These are phyloP conservation scores for Drosophila watanabei DNA, from an alignment of 1,140 invertebrate genomes.

Conservation along the genomic window DNA sequence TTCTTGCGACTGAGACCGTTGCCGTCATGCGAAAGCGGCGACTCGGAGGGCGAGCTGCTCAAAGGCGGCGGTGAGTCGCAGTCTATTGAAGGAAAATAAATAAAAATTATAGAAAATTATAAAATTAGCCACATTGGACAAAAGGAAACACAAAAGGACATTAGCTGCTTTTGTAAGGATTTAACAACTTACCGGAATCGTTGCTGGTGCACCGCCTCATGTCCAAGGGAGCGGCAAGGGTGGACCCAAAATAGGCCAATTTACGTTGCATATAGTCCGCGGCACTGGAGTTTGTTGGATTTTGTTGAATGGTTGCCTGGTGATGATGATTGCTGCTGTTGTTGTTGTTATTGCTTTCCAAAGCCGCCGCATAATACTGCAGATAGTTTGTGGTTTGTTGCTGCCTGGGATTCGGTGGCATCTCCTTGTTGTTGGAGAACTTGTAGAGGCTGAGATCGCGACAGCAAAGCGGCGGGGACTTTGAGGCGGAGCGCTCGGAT, in stretches of 20 bases:
- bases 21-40: conserved; percentile 69
- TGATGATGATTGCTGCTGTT: conserved; percentile 54
- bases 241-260: conserved; percentile 73
- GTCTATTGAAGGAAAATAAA: conserved; percentile 51
- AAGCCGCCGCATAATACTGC: conserved; percentile 71
- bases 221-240: conserved; percentile 69
- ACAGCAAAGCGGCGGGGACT: conserved; percentile 60
- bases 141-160: conserved; percentile 21
- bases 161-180: conserved; percentile 25
- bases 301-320: conserved; percentile 27
- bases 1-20: conserved; percentile 90
- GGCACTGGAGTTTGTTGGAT: conserved; percentile 30
- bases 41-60: conserved; percentile 70
- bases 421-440: conserved; percentile 36
- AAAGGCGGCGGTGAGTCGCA: conserved; percentile 83
- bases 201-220: conserved; percentile 85
- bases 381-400: conserved; percentile 52
- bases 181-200: conserved; percentile 78
- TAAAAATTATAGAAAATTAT: conserved; percentile 49
- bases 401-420: conserved; percentile 25
- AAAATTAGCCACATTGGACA: conserved; percentile 2
- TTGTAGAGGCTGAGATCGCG: conserved; percentile 71
- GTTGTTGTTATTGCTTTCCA: conserved; percentile 75
- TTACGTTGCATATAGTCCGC: conserved; percentile 72
- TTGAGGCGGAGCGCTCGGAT: conserved; percentile 39